phyloP scores from a whole-genome alignment of 2,888 invertebrate species.

The Netelia inedita region DNA sequence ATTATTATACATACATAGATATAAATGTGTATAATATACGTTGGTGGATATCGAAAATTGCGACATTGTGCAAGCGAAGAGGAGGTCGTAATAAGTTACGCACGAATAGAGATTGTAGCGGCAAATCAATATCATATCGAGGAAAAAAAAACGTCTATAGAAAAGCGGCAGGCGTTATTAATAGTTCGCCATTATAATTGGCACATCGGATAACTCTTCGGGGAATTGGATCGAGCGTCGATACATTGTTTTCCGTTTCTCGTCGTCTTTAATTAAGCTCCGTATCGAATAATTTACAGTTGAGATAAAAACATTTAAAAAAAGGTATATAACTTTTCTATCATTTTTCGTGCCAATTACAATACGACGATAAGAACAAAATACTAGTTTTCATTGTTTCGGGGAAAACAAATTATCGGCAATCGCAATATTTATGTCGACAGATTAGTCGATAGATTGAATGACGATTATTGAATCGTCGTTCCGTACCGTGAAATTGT shows the following conservation, averaged over 20 bases:
- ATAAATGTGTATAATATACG: not conserved
- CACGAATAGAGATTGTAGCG: not conserved
- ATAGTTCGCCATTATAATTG: not conserved
- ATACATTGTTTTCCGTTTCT: no score
- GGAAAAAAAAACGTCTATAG: not conserved
- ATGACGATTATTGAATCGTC: not conserved
- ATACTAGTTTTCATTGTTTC: not conserved
- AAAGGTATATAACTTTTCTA: not conserved
- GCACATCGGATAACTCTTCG: not conserved
- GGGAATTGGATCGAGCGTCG: not conserved
- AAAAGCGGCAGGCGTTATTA: not conserved
- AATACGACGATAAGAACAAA: not conserved
- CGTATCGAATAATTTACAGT: no score
- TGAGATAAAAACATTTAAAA: not conserved
- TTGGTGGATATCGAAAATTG: not conserved
- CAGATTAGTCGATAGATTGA: not conserved
- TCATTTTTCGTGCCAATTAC: not conserved
- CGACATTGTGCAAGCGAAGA: not conserved
- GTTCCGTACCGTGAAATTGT: not conserved
- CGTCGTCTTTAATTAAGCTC: no score
- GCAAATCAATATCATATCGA: conserved; percentile 16
- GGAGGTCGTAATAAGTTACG: not conserved
- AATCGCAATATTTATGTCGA: not conserved
- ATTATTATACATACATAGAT: not conserved
- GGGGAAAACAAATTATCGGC: not conserved